Evolutionary conservation across 1,140 invertebrate genomes (phyloP).

Genomic region (Battus philenor): DNA sequence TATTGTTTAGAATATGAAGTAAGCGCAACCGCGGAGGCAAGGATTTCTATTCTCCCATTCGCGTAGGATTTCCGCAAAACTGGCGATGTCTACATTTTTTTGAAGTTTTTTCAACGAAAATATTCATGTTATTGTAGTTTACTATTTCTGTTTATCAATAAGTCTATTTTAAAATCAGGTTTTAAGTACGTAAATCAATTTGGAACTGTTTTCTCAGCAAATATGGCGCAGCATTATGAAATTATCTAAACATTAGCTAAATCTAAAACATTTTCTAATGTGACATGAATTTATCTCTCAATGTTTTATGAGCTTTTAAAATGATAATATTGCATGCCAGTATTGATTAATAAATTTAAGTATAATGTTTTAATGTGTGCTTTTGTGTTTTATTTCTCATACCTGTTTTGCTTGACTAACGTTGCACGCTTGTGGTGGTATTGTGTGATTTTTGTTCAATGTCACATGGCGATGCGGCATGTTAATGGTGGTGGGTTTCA

Average conservation of each 20-base stretch:
- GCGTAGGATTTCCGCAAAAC: slow-evolving; percentile 44
- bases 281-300: slow-evolving; percentile 64
- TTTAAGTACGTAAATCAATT: slow-evolving; percentile 65
- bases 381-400: slow-evolving; percentile 53
- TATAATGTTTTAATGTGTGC: slow-evolving; percentile 55
- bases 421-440: not conserved
- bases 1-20: slow-evolving; percentile 61
- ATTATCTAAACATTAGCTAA: slow-evolving; percentile 51
- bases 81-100: slow-evolving; percentile 56
- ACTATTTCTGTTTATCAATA: slow-evolving; percentile 61
- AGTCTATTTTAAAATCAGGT: slow-evolving; percentile 70
- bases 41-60: slow-evolving; percentile 21
- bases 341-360: slow-evolving; percentile 74
- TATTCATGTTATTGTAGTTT: slow-evolving; percentile 65
- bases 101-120: slow-evolving; percentile 71
- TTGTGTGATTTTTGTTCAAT: slow-evolving; percentile 34
- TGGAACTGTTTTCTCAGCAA: slow-evolving; percentile 65
- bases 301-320: slow-evolving; percentile 63
- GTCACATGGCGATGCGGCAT: slow-evolving; percentile 33
- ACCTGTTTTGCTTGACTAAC: not conserved
- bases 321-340: slow-evolving; percentile 54
- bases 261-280: slow-evolving; percentile 52
- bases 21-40: slow-evolving; percentile 45
- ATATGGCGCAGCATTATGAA: slow-evolving; percentile 61
- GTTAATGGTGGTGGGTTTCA: slow-evolving; percentile 36